Percentiles rank a stretch among this genome's conserved stretches.
Conservation (phyloP, 2,888 invertebrate genomes). For the Pyrochroa serraticornis region DNA sequence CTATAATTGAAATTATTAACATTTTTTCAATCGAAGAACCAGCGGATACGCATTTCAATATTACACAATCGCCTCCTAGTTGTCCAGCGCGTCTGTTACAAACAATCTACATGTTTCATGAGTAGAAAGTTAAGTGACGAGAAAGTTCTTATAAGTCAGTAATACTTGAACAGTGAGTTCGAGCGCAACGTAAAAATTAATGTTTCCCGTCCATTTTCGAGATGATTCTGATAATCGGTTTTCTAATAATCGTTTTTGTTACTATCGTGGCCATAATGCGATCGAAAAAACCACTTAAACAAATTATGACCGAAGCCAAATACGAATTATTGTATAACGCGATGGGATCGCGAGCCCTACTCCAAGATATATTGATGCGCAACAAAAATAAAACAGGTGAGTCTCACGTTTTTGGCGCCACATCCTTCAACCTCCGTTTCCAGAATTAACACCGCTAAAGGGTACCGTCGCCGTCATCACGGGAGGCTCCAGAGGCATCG, state of each 20-base stretch:
- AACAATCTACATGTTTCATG: too few relatives aligned
- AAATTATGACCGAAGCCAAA: slow-evolving; percentile 62
- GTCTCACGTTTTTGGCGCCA: slow-evolving; percentile 15
- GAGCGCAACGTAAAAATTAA: slow-evolving; percentile 1
- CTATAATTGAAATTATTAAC: too few relatives aligned
- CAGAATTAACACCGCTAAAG: slow-evolving; percentile 55
- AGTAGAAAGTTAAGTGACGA: too few relatives aligned
- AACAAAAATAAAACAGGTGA: slow-evolving; percentile 63
- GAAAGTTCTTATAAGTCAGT: too few relatives aligned
- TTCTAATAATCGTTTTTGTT: slow-evolving; percentile 43
- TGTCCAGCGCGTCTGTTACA: too few relatives aligned
- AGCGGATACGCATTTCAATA: too few relatives aligned
- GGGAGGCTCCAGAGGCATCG: slow-evolving; percentile 87
- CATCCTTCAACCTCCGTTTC: background rate
- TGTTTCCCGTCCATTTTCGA: slow-evolving; percentile 5
- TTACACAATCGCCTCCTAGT: too few relatives aligned
- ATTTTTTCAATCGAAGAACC: too few relatives aligned
- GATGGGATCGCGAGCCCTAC: slow-evolving; percentile 64
- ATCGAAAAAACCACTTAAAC: slow-evolving; percentile 62
- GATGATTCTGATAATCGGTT: slow-evolving; percentile 49
- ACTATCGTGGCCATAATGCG: slow-evolving; percentile 53
- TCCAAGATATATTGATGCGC: slow-evolving; percentile 66
- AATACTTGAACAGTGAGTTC: background rate
- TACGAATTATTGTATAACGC: slow-evolving; percentile 65
- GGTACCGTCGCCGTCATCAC: slow-evolving; percentile 81